phyloP scores from a whole-genome alignment of 2,113 vertebrate genomes.

The Sander lucioperca region DNA sequence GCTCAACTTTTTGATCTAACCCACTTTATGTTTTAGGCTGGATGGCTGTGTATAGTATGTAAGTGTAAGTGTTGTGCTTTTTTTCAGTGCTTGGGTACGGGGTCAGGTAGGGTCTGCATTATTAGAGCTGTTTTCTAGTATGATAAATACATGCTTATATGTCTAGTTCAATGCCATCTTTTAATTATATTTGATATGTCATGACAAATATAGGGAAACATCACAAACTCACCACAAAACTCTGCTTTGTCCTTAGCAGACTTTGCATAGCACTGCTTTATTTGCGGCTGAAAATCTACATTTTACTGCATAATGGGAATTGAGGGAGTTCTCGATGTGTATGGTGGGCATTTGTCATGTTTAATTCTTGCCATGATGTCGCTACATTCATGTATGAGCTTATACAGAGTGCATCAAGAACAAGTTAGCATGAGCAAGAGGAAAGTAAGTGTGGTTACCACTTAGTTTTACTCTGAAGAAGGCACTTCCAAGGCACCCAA shows the following conservation, averaged over 20 bases:
- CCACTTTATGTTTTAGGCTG: constrained; percentile 10
- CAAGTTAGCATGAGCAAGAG: constrained; percentile 1
- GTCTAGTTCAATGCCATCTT: not conserved
- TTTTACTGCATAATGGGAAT: not conserved
- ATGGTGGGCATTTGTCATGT: not conserved
- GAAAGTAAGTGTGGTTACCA: not conserved
- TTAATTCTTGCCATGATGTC: constrained; percentile 4
- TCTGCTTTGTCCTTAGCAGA: not conserved
- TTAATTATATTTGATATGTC: constrained; percentile 9
- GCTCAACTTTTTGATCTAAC: constrained; percentile 14
- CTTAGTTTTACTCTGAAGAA: constrained; percentile 26
- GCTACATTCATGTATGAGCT: constrained; percentile 36
- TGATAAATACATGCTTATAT: not conserved
- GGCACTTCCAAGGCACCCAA: constrained; percentile 27
- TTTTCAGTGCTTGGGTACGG: not conserved
- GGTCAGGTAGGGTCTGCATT: not conserved
- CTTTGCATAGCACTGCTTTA: not conserved
- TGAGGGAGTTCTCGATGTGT: not conserved
- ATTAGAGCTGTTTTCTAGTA: constrained; percentile 14
- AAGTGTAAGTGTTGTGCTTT: not conserved
- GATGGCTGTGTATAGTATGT: constrained; percentile 5
- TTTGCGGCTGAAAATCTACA: not conserved
- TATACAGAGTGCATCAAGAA: constrained; percentile 11
- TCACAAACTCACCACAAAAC: constrained; percentile 5
- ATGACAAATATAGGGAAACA: constrained; percentile 7